phyloP scores from a whole-genome alignment of 2,888 invertebrate species.

The Eretmocerus hayati region DNA sequence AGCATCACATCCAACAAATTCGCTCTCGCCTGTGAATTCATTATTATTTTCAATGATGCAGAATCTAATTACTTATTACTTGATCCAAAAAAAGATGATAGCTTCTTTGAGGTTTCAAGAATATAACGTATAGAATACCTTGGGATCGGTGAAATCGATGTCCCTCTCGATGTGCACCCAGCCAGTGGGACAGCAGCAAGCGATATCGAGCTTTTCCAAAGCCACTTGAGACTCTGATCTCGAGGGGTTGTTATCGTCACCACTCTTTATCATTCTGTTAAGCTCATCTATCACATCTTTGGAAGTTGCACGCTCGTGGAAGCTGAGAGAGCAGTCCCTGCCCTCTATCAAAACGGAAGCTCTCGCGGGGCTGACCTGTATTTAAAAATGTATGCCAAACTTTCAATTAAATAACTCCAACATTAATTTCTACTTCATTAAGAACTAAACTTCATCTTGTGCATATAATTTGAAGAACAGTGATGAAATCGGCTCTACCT shows the following conservation, averaged over 20 bases:
- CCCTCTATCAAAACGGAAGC: conserved; percentile 38
- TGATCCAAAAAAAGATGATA: too few species aligned
- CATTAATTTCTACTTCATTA: too few species aligned
- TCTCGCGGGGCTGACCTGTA: conserved; percentile 39
- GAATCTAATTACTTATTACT: too few species aligned
- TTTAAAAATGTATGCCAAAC: too few species aligned
- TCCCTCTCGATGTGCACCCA: conserved; percentile 75
- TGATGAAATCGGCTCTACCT: too few species aligned
- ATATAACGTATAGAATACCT: too few species aligned
- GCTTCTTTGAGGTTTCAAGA: too few species aligned
- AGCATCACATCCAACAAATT: conserved; percentile 72
- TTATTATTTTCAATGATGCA: too few species aligned
- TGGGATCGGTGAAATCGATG: conserved; percentile 71
- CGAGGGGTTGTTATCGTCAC: conserved; percentile 47
- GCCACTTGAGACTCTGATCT: conserved; percentile 34
- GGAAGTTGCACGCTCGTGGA: conserved; percentile 67
- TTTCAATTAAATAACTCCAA: too few species aligned
- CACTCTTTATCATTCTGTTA: conserved; percentile 58
- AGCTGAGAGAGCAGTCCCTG: conserved; percentile 56
- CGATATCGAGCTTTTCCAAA: conserved; percentile 52
- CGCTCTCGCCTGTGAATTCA: conserved; percentile 66
- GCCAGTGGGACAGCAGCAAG: conserved; percentile 65
- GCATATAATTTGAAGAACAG: too few species aligned
- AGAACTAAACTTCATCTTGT: too few species aligned
- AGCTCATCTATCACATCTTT: conserved; percentile 72